phyloP scores from a whole-genome alignment of 2,888 invertebrate genomes.

The Himalopsyche japonica region DNA sequence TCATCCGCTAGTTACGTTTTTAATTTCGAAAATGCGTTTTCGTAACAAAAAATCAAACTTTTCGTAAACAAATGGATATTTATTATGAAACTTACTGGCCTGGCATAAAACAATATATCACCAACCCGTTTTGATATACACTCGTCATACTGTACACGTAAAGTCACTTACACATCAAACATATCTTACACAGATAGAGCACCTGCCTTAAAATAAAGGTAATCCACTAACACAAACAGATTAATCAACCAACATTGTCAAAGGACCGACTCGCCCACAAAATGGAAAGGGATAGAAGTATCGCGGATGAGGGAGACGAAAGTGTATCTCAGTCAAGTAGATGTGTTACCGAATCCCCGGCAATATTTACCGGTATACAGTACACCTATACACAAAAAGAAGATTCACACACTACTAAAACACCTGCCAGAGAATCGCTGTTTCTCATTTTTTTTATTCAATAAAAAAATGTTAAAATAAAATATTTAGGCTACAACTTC shows the following conservation, averaged over 20 bases:
- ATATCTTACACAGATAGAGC: not conserved
- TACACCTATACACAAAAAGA: not conserved
- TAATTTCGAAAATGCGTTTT: not conserved
- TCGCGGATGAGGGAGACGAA: constrained; percentile 5
- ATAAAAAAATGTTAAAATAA: no score
- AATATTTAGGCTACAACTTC: no score
- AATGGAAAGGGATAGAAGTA: constrained; percentile 8
- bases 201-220: constrained; percentile 31
- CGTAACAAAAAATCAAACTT: not conserved
- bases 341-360: not conserved
- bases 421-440: not conserved
- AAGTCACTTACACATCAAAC: not conserved
- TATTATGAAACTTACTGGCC: not conserved
- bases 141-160: not conserved
- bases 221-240: constrained; percentile 20
- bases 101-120: constrained; percentile 18
- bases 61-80: not conserved
- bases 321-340: not conserved
- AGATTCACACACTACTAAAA: not conserved
- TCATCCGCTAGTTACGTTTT: not conserved
- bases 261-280: constrained; percentile 5
- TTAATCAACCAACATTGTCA: not conserved
- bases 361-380: not conserved
- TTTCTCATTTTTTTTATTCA: not conserved
- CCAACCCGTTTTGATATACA: constrained; percentile 4